A percentile compares a stretch with the other conserved stretches of the same genome.
phyloP scores from a whole-genome alignment of 2,888 invertebrate species.

The Torymus aiolomorphi region DNA sequence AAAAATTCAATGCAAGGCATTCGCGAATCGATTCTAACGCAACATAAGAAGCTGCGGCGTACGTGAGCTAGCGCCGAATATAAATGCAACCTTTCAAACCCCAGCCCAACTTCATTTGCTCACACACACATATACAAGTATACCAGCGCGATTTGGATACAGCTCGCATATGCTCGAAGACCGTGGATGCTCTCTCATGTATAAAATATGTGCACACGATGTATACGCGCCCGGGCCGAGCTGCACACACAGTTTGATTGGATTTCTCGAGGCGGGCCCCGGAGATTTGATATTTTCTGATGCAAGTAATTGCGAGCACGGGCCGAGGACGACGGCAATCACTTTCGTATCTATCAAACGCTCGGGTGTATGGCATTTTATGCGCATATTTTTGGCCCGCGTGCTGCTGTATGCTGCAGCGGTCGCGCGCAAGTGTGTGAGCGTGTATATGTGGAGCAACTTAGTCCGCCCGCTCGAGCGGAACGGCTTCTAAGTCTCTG shows the following conservation, averaged over 20 bases:
- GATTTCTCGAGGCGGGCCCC: constrained; percentile 18
- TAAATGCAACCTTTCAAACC: background rate
- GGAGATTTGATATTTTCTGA: constrained; percentile 43
- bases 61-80: background rate
- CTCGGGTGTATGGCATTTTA: constrained; percentile 33
- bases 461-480: constrained; percentile 29
- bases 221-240: background rate
- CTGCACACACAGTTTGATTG: constrained; percentile 28
- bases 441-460: too few relatives aligned
- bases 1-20: constrained; percentile 26
- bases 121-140: too few relatives aligned
- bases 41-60: background rate
- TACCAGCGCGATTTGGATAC: background rate
- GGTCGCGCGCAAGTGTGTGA: background rate
- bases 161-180: background rate
- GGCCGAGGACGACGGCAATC: constrained; percentile 40
- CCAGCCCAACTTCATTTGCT: too few relatives aligned
- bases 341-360: constrained; percentile 37
- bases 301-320: constrained; percentile 45
- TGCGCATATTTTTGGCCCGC: constrained; percentile 46
- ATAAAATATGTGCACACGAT: constrained; percentile 34
- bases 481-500: constrained; percentile 3
- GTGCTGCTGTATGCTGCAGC: background rate
- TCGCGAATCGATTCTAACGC: constrained; percentile 20
- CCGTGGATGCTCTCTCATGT: constrained; percentile 10